Base-by-base conservation (phyloP, 2,888 invertebrate species). In the Coleophora deauratella region DNA sequence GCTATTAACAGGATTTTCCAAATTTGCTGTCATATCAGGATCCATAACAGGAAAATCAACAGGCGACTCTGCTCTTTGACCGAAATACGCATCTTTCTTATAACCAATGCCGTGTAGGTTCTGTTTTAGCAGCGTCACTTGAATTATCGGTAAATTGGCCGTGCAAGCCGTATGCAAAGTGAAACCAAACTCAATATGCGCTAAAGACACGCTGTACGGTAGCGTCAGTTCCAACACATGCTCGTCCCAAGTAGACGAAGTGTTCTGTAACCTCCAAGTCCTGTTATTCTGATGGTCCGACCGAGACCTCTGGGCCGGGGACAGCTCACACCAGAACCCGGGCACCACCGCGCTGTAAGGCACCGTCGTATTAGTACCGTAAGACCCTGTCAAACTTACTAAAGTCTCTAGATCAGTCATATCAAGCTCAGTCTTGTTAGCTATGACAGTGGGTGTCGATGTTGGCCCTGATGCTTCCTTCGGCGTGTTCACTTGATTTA, bases 241-340 rank as follows among this genome's bases (percentile, higher is more conserved):
- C 65, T 97, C 97, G 62, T 96, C 95, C 94, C 95, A 96, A 0
- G 96, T 95, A 14, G 93, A 93, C 74, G 93, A 91, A 54, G 95
- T 95, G 51, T 93, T 93, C 64, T 96, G 95, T 21, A 96, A 84
- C 40, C 96, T 88, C 96, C 96, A 97, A 0, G 95, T 95, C 50
- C 95, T 89, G 4, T 94, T 94, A 59, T 94, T 92, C 62, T 95
- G 96, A 1, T 96, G 95, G 69, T 96, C 94, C 31, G 95, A 90
- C 12, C 97, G 87, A 56, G 96, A 95, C 43, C 96, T 90, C 66
- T 96, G 96, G 4, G 96, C 95, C 50, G 96, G 96, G 55, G 96
- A 95, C 58, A 97, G 88, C 71, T 97, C 96, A 51, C 92, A 93
- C 97, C 97, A 97, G 72, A 96, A 97, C 3, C 95, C 92, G 0